phyloP scores from a whole-genome alignment of 2,888 invertebrate species.

The Oscheius sp. region DNA sequence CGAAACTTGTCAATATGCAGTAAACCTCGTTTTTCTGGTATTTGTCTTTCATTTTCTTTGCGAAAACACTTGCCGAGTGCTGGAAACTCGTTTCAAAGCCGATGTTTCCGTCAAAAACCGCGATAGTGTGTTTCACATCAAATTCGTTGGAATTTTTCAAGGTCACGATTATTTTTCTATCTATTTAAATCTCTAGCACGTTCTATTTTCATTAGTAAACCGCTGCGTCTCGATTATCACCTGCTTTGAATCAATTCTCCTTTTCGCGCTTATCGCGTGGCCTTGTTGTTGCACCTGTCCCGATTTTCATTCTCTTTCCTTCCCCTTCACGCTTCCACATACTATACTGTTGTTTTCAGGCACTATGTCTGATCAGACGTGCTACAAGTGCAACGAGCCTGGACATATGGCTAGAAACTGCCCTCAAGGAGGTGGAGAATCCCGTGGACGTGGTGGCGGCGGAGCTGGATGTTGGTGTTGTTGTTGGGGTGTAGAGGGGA shows the following conservation, averaged over 20 bases:
- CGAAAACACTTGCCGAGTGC: too few species aligned
- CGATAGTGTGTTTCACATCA: too few species aligned
- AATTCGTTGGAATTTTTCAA: neutral
- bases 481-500: conserved; percentile 35
- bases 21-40: too few species aligned
- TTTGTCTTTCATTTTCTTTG: too few species aligned
- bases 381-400: conserved; percentile 67
- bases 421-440: conserved; percentile 39
- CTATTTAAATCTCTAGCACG: neutral
- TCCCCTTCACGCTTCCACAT: too few species aligned
- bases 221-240: neutral
- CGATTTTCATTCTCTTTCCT: neutral
- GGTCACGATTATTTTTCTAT: neutral
- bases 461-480: conserved; percentile 52
- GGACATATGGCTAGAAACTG: conserved; percentile 69
- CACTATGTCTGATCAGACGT: conserved; percentile 55
- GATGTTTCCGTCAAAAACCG: too few species aligned
- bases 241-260: neutral
- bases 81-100: too few species aligned
- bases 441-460: conserved; percentile 41
- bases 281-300: neutral
- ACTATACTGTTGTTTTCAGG: too few species aligned
- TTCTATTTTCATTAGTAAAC: neutral
- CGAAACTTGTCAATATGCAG: too few species aligned
- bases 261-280: neutral